phyloP scores from a whole-genome alignment of 1,140 invertebrate species.

The Brachionus koreanus region DNA sequence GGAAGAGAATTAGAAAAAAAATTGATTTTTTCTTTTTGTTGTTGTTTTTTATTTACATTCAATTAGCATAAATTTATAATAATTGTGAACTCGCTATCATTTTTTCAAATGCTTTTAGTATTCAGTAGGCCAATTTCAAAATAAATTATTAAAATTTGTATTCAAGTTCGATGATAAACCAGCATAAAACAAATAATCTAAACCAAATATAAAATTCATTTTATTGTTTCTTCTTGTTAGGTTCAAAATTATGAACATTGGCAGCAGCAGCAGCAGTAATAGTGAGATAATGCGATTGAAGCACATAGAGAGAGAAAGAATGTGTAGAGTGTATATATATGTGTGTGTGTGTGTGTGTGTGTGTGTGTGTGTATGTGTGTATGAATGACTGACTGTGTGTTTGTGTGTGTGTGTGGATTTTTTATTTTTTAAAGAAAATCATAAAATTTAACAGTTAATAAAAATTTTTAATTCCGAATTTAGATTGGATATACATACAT shows the following conservation, averaged over 20 bases:
- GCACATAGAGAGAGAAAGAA: neutral
- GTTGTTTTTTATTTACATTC: neutral
- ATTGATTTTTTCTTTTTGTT: neutral
- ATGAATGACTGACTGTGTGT: neutral
- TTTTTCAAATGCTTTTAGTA: neutral
- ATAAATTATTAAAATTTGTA: slow-evolving; percentile 1
- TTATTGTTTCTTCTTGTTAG: neutral
- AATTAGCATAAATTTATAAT: slow-evolving; percentile 10
- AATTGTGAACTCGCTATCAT: neutral
- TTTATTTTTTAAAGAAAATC: neutral
- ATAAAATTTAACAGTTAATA: neutral
- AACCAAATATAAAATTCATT: neutral
- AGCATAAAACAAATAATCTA: neutral
- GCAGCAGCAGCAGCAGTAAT: neutral
- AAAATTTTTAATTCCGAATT: neutral
- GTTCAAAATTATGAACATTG: slow-evolving; percentile 12
- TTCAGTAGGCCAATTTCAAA: neutral
- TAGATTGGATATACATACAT: slow-evolving; percentile 12
- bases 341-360: neutral
- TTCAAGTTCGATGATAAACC: neutral
- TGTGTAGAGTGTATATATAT: neutral
- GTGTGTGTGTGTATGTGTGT: neutral
- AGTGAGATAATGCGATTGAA: neutral
- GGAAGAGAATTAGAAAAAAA: neutral
- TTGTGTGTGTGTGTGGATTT: too few species aligned